Base-by-base conservation (phyloP, 2,888 invertebrate species). In the Aromia moschata region DNA sequence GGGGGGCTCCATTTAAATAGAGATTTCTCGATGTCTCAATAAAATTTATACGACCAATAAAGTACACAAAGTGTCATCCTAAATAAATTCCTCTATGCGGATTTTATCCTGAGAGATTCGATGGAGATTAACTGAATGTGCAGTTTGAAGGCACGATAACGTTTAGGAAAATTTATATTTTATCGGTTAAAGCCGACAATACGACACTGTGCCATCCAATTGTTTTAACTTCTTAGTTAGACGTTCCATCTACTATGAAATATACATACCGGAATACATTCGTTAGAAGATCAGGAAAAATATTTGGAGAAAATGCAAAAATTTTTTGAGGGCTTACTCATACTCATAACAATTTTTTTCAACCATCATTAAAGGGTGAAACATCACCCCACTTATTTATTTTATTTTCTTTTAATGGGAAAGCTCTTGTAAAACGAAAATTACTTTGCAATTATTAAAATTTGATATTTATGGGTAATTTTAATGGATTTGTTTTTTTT, bases 41-140 rank as follows among this genome's bases (percentile, higher is more conserved):
- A 52, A 52, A 52, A 52, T 52, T 52, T 52, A 52, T 52, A 40
- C 17, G 30, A 37, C 51, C 51, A 31, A 52, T 52, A 52, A 52
- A 52, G 30, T 52, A 41, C 51, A 45, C 14, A 41, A 25, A 16
- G 49, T 49, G 41, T 41, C 51, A 10, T 4, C 45, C 44, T 17
- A 54, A 44, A 54, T 44, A 54, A 54, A 54, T 54, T 37, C 36
- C 25, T 44, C 37, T 54, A 25, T 45, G 44, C 44, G 38, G 14
- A 33, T 15, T 54, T 44, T 54, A 44, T 54, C 44, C 54, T 31
- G 18, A 44, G 12, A 17, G 45, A 44, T 43, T 31, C 3, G 36
- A n/a, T n/a, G 9, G 36, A 31, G 53, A 53, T 54, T 54, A 54
- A 44, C 20, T 15, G 38, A 20, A 54, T 54, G 20, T 41, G 41